Percentiles rank a stretch among this genome's conserved stretches.
These are phyloP conservation scores for Hippocampus guttulatus DNA, from an alignment of 2,113 vertebrate species.

Conservation along the genomic window DNA sequence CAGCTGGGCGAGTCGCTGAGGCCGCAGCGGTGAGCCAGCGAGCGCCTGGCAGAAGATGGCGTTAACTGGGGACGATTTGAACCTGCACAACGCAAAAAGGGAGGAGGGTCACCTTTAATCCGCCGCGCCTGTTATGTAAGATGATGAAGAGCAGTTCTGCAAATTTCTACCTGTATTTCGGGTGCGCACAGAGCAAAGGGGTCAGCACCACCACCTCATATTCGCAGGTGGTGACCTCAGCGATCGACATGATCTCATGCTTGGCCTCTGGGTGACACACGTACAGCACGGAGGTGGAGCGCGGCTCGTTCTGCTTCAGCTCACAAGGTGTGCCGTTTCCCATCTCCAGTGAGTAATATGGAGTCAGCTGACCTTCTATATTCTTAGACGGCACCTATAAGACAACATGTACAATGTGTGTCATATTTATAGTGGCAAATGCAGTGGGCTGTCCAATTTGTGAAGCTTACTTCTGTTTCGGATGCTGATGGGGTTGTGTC, in stretches of 20 bases:
- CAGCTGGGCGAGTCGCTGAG: conserved; percentile 81
- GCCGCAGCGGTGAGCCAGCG: conserved; percentile 86
- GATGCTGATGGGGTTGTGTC: conserved; percentile 38
- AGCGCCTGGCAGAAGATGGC: conserved; percentile 95
- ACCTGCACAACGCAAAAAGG: conserved; percentile 56
- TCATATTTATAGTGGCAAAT: neutral
- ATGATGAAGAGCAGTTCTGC: neutral
- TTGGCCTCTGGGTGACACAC: conserved; percentile 97
- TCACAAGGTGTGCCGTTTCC: conserved; percentile 90
- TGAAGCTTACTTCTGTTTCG: conserved; percentile 57
- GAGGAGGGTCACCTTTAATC: neutral
- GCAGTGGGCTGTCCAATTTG: neutral
- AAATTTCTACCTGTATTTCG: conserved; percentile 85
- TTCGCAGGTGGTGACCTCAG: conserved; percentile 94
- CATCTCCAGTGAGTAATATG: conserved; percentile 88
- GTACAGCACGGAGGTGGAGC: conserved; percentile 86
- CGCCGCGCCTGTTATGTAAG: too few species aligned
- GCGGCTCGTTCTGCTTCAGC: conserved; percentile 83
- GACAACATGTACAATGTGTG: neutral
- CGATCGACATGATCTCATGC: conserved; percentile 93
- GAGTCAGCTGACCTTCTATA: conserved; percentile 95
- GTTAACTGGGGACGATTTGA: conserved; percentile 91
- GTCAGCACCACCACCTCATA: conserved; percentile 97
- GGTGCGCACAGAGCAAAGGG: conserved; percentile 89
- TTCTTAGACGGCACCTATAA: conserved; percentile 82